Conservation (phyloP, 2,888 invertebrate genomes). For the Oxyscelio sp. region DNA sequence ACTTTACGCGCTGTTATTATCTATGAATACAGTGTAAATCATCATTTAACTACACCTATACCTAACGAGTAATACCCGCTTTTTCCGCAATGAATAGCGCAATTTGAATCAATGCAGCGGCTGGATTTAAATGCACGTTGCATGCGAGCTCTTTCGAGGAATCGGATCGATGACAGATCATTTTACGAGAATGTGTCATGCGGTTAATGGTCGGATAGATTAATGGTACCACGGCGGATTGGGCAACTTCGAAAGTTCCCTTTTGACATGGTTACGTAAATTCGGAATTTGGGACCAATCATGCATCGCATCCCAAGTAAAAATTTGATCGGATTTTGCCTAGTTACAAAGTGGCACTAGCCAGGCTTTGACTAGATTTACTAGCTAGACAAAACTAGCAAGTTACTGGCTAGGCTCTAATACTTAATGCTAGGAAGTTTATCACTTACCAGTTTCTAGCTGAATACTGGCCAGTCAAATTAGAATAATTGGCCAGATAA, state of each 20-base stretch:
- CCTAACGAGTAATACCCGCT: slow-evolving; percentile 20
- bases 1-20: background rate
- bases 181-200: slow-evolving; percentile 41
- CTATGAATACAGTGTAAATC: slow-evolving; percentile 11
- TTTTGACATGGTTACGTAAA: too few relatives aligned
- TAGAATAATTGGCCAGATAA: too few relatives aligned
- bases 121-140: slow-evolving; percentile 47
- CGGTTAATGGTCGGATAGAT: slow-evolving; percentile 34
- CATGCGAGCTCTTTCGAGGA: slow-evolving; percentile 38
- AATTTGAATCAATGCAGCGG: slow-evolving; percentile 20
- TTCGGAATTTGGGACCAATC: too few relatives aligned
- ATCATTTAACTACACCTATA: slow-evolving; percentile 30
- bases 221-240: slow-evolving; percentile 30
- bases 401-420: too few relatives aligned
- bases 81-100: slow-evolving; percentile 36
- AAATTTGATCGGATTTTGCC: too few relatives aligned
- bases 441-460: too few relatives aligned
- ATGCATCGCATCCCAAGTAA: too few relatives aligned
- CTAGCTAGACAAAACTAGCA: too few relatives aligned
- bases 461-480: too few relatives aligned
- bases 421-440: too few relatives aligned
- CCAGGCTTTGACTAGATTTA: too few relatives aligned
- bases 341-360: too few relatives aligned
- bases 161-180: slow-evolving; percentile 56
- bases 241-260: slow-evolving; percentile 27